A percentile compares a stretch with the other conserved stretches of the same genome.
These are phyloP conservation scores for Entomobrya multifasciata DNA, from an alignment of 2,888 invertebrate species.

Conservation along the genomic window DNA sequence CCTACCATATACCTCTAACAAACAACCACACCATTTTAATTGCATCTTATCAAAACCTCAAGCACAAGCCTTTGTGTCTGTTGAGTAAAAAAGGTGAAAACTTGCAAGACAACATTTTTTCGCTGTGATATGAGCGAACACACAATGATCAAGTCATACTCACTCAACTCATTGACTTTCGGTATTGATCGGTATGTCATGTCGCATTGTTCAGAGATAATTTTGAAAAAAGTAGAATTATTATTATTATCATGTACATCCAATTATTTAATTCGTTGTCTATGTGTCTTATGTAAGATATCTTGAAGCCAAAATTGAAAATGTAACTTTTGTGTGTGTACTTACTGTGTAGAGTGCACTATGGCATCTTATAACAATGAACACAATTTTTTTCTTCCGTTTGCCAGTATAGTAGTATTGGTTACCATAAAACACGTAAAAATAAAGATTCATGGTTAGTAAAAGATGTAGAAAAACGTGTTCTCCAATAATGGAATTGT, in stretches of 20 bases:
- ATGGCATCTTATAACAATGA: no score
- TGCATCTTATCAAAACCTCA: conserved; percentile 21
- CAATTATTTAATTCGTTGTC: conserved; percentile 60
- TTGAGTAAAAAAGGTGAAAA: conserved; percentile 70
- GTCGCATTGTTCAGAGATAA: conserved; percentile 52
- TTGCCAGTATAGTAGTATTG: neutral
- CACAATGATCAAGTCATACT: conserved; percentile 4
- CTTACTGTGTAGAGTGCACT: no score
- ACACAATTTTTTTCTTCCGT: conserved; percentile 24
- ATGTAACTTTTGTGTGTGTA: no score
- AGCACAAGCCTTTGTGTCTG: conserved; percentile 40
- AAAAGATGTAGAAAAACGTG: conserved; percentile 32
- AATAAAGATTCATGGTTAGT: neutral
- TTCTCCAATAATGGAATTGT: conserved; percentile 40
- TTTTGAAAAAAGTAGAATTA: conserved; percentile 57
- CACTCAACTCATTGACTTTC: conserved; percentile 2
- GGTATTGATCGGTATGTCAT: conserved; percentile 45
- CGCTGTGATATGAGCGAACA: conserved; percentile 25
- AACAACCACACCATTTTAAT: neutral
- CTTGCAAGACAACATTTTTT: conserved; percentile 66
- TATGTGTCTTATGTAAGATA: no score
- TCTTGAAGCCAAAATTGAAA: conserved; percentile 54
- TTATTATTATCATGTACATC: conserved; percentile 54
- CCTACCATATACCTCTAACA: neutral
- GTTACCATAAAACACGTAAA: neutral